These are phyloP conservation scores for Zingel zingel DNA, from an alignment of 2,113 vertebrate genomes.

Conservation along the genomic window DNA sequence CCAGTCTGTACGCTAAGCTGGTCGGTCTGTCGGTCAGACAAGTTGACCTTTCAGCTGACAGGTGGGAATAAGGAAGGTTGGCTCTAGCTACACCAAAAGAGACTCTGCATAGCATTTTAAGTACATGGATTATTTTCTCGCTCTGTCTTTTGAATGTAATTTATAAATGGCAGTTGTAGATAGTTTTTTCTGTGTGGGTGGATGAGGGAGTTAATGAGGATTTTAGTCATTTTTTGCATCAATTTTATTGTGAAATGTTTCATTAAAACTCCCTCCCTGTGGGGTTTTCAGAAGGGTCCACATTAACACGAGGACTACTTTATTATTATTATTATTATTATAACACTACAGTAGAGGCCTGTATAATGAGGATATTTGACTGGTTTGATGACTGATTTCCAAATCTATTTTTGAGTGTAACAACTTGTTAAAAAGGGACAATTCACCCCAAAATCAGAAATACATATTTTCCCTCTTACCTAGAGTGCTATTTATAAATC, in stretches of 20 bases:
- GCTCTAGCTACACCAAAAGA: neutral
- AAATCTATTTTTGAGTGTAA: neutral
- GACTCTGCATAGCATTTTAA: neutral
- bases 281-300: neutral
- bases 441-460: too few species aligned
- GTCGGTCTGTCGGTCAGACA: neutral
- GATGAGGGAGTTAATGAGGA: neutral
- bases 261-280: neutral
- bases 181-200: neutral
- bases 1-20: neutral
- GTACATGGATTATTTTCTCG: neutral
- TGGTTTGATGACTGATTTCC: neutral
- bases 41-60: slow-evolving; percentile 21
- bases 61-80: neutral
- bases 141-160: neutral
- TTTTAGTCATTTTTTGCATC: neutral
- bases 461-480: too few species aligned
- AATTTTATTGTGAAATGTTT: neutral
- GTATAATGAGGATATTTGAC: neutral
- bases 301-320: slow-evolving; percentile 3
- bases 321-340: neutral
- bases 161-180: neutral
- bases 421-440: neutral
- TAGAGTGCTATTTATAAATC: too few species aligned
- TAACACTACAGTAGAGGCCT: neutral